Conservation (phyloP, 2,797 vertebrate genomes). For the Xenops minutus region DNA sequence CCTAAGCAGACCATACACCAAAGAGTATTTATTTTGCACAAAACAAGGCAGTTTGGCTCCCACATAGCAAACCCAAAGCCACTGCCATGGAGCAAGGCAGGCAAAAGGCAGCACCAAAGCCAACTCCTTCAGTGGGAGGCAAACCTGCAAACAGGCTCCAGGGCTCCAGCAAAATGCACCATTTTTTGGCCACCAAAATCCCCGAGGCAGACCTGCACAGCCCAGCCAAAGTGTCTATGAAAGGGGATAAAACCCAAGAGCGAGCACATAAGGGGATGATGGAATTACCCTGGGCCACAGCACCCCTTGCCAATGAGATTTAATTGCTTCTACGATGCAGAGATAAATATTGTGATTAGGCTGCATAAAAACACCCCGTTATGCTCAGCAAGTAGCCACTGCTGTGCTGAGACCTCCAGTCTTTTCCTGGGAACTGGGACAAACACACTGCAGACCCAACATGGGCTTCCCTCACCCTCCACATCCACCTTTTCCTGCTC, state of each 20-base stretch:
- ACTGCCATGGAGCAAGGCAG: fast-evolving
- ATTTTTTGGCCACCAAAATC: background rate
- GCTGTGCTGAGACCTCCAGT: background rate
- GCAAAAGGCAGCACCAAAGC: fast-evolving
- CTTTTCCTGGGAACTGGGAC: background rate
- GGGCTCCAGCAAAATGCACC: fast-evolving
- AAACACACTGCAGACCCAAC: fast-evolving
- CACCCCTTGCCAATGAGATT: background rate
- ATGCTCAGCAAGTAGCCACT: fast-evolving
- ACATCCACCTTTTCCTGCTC: background rate
- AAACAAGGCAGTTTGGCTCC: background rate
- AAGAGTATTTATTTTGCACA: background rate
- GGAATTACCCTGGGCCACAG: background rate
- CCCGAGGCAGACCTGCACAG: background rate
- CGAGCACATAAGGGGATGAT: background rate
- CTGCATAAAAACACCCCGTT: fast-evolving
- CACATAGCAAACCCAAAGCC: background rate
- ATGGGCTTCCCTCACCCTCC: background rate
- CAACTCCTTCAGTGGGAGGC: fast-evolving
- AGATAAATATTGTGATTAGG: background rate
- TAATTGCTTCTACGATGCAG: background rate
- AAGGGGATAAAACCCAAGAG: background rate
- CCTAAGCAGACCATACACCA: background rate
- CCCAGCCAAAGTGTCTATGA: fast-evolving
- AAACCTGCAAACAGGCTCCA: background rate